phyloP scores from a whole-genome alignment of 2,797 vertebrate species.

The Lithobates sylvaticus region DNA sequence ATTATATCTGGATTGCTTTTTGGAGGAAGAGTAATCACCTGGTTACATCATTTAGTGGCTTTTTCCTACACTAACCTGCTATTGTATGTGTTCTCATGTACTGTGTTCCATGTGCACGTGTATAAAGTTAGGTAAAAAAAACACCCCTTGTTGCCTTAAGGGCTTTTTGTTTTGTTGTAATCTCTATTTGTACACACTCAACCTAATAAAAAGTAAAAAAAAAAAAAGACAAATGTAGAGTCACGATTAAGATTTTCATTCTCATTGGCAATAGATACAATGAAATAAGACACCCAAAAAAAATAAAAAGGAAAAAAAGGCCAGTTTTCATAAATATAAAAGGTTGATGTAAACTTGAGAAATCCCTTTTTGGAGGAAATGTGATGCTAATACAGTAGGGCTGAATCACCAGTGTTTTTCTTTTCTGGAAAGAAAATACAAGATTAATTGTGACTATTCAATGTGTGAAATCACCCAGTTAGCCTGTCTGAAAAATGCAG shows the following conservation, averaged over 20 bases:
- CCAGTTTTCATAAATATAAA: neutral
- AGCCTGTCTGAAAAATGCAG: constrained; percentile 1
- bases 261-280: no score
- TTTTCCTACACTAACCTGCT: neutral
- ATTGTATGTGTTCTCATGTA: neutral
- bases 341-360: constrained; percentile 22
- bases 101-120: neutral
- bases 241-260: no score
- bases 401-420: constrained; percentile 20
- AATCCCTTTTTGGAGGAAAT: constrained; percentile 18
- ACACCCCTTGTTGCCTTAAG: neutral
- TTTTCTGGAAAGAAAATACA: constrained; percentile 39
- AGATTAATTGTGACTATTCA: constrained; percentile 26
- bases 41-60: neutral
- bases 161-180: no score
- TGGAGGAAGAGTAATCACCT: neutral
- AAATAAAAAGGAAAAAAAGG: neutral
- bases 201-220: no score
- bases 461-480: no score
- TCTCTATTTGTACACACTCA: no score
- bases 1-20: neutral
- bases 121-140: neutral
- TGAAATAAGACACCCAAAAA: no score
- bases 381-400: constrained; percentile 11
- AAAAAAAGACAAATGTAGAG: no score